Percentiles rank a stretch among this genome's conserved stretches.
Evolutionary conservation across 92 coral and sea anemone genomes (phyloP).

Genomic region (Actinernus sp.): DNA sequence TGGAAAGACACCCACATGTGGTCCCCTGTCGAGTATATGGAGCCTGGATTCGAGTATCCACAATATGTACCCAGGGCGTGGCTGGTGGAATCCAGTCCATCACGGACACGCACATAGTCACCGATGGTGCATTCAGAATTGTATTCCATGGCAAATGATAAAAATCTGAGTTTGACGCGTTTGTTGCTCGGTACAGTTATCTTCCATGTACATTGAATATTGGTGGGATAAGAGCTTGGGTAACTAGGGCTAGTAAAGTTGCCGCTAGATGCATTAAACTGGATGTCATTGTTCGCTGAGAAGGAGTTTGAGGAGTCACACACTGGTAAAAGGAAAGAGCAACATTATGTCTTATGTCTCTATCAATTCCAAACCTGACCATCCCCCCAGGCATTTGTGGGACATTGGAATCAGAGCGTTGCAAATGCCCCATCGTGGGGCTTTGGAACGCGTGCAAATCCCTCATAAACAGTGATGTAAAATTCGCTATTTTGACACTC

Average conservation of each 20-base stretch:
- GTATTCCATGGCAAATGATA: background rate
- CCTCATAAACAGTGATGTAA: too few relatives aligned
- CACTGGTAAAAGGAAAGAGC: background rate
- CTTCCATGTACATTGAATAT: background rate
- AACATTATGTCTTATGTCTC: too few relatives aligned
- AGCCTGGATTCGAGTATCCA: background rate
- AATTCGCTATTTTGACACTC: too few relatives aligned
- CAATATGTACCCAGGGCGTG: background rate
- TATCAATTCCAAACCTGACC: too few relatives aligned
- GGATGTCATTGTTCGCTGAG: background rate
- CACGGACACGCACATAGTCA: background rate
- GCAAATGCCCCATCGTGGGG: too few relatives aligned
- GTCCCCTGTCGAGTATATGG: background rate
- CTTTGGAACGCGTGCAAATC: too few relatives aligned
- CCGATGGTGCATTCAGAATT: background rate
- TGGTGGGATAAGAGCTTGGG: background rate
- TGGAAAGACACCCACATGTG: background rate
- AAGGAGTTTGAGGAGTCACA: background rate
- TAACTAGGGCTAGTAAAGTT: background rate
- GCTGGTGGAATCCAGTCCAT: background rate
- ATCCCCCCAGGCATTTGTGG: too few relatives aligned
- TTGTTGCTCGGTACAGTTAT: background rate
- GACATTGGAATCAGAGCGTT: too few relatives aligned
- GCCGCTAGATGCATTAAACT: background rate
- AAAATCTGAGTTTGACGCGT: background rate